These are phyloP conservation scores for Saccopteryx bilineata DNA, from an alignment of 2,113 vertebrate genomes.

Conservation along the genomic window DNA sequence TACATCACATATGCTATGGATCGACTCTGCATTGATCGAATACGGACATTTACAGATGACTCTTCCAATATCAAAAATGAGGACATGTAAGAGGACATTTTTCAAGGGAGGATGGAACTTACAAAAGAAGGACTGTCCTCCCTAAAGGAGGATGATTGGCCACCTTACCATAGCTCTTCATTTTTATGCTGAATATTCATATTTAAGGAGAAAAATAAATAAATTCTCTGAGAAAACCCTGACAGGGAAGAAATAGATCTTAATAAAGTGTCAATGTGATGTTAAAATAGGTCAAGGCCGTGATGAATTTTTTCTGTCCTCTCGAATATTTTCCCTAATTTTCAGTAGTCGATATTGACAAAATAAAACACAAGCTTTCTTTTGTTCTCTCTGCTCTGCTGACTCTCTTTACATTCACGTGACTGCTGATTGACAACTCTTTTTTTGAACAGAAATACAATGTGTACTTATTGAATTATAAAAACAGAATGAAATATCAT, in stretches of 20 bases:
- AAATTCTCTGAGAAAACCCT: conserved; percentile 58
- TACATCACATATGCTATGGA: too few species aligned
- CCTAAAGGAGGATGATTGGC: too few species aligned
- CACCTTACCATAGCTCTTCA: not conserved
- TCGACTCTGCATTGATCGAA: too few species aligned
- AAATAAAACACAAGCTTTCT: not conserved
- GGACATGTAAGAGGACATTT: too few species aligned
- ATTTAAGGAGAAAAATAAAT: not conserved
- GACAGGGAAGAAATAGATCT: conserved; percentile 31
- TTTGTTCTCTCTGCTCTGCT: not conserved
- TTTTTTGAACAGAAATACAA: conserved; percentile 20
- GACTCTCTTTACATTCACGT: not conserved
- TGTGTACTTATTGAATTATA: not conserved
- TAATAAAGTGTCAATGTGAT: conserved; percentile 32
- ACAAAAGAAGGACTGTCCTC: too few species aligned
- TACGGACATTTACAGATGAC: too few species aligned
- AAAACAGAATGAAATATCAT: not conserved
- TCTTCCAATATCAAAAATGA: too few species aligned
- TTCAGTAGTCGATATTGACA: not conserved
- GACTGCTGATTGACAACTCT: not conserved
- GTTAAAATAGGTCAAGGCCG: conserved; percentile 33
- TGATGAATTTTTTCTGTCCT: not conserved
- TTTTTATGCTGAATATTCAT: conserved; percentile 35
- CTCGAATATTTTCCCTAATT: not conserved
- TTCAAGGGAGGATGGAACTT: too few species aligned